phyloP scores from a whole-genome alignment of 2,888 invertebrate genomes.

The Brachyptera putata region DNA sequence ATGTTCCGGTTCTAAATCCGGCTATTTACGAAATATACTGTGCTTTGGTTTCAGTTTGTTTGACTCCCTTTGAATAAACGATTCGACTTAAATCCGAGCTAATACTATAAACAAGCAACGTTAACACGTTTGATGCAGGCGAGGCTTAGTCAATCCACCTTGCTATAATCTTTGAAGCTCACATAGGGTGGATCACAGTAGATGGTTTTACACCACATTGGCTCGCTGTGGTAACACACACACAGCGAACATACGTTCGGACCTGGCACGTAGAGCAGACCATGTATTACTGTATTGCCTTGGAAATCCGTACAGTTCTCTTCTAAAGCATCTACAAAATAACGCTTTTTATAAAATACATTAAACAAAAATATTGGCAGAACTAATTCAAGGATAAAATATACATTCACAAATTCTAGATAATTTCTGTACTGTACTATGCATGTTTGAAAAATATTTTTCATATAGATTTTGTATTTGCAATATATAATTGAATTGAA shows the following conservation, averaged over 20 bases:
- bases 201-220: slow-evolving; percentile 83
- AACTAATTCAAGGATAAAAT: no score
- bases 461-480: no score
- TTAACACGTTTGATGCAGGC: slow-evolving; percentile 8
- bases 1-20: no score
- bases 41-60: no score
- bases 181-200: slow-evolving; percentile 84
- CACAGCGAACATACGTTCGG: slow-evolving; percentile 80
- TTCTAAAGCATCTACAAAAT: slow-evolving; percentile 57
- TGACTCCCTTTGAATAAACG: no score
- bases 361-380: no score
- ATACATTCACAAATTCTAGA: no score
- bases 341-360: not conserved
- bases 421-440: no score
- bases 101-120: slow-evolving; percentile 16
- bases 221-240: slow-evolving; percentile 80
- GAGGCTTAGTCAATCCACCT: slow-evolving; percentile 13
- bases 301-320: slow-evolving; percentile 82
- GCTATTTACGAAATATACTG: no score
- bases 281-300: slow-evolving; percentile 71
- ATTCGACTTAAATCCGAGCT: no score
- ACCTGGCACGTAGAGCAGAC: slow-evolving; percentile 76
- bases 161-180: slow-evolving; percentile 45
- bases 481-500: no score
- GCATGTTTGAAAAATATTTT: no score